A percentile compares a stretch with the other conserved stretches of the same genome.
phyloP scores from a whole-genome alignment of 2,113 vertebrate genomes.

The Leucoraja erinaceus region DNA sequence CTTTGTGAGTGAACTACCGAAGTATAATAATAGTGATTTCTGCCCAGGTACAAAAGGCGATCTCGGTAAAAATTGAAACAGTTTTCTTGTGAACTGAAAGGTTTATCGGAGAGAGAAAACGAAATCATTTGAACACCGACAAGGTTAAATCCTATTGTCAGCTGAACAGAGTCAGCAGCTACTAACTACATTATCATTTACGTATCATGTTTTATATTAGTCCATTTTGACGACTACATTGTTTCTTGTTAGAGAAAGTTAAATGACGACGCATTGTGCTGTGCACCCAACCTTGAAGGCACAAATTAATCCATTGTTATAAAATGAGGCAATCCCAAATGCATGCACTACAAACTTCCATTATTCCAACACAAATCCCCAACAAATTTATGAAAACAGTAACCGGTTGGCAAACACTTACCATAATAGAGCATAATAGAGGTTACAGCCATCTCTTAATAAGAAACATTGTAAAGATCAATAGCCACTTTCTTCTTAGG shows the following conservation, averaged over 20 bases:
- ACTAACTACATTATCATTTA: background rate
- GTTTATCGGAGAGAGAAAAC: background rate
- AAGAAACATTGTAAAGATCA: background rate
- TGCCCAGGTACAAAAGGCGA: background rate
- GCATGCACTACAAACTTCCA: background rate
- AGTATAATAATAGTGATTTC: background rate
- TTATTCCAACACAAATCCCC: background rate
- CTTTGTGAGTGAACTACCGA: background rate
- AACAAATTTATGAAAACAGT: background rate
- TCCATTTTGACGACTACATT: no score
- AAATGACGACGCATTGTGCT: background rate
- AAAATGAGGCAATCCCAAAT: background rate
- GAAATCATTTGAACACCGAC: background rate
- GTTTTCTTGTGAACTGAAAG: background rate
- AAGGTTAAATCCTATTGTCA: background rate
- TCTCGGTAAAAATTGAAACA: background rate
- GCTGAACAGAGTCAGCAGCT: background rate
- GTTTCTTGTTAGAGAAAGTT: background rate
- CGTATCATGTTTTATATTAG: background rate
- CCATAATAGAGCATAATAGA: slow-evolving; percentile 9
- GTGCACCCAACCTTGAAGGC: background rate
- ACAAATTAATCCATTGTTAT: background rate
- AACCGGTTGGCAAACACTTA: background rate
- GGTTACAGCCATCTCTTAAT: background rate
- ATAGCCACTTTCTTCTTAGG: slow-evolving; percentile 19